phyloP scores from a whole-genome alignment of 2,888 invertebrate species.

The Acheta domesticus region DNA sequence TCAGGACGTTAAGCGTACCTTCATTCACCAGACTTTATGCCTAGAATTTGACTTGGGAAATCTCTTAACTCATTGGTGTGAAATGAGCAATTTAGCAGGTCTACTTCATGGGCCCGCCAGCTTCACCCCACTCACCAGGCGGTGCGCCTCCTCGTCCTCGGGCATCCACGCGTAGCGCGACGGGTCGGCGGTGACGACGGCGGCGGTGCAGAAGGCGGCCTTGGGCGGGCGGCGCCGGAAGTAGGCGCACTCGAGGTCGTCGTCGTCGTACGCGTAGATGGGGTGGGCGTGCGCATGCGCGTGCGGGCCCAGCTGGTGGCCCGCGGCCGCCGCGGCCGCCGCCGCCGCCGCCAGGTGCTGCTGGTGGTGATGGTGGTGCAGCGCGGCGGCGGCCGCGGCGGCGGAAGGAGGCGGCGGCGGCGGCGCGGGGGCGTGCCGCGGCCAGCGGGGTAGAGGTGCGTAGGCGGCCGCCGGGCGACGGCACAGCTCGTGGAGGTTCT shows the following conservation, averaged over 20 bases:
- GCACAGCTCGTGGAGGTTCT: slow-evolving; percentile 66
- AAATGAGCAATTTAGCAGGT: too few species aligned
- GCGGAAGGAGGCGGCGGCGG: slow-evolving; percentile 40
- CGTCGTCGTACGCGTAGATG: slow-evolving; percentile 48
- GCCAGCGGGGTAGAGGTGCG: slow-evolving; percentile 76
- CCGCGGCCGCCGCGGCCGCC: slow-evolving; percentile 60
- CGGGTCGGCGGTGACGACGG: slow-evolving; percentile 59
- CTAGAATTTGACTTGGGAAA: too few species aligned
- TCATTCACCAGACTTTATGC: too few species aligned
- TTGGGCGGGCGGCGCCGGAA: slow-evolving; percentile 70
- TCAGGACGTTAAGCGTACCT: too few species aligned
- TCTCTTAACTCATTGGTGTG: too few species aligned
- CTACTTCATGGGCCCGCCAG: too few species aligned
- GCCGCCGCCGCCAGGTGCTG: slow-evolving; percentile 40
- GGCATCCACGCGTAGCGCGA: slow-evolving; percentile 75
- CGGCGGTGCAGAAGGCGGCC: slow-evolving; percentile 57
- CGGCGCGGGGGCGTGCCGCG: slow-evolving; percentile 48
- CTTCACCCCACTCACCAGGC: slow-evolving; percentile 54
- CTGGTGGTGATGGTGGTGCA: slow-evolving; percentile 58
- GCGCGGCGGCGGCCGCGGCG: slow-evolving; percentile 56
- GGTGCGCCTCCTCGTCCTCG: slow-evolving; percentile 68
- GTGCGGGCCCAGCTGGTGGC: slow-evolving; percentile 53
- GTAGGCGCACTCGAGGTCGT: slow-evolving; percentile 75
- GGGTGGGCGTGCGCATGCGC: background rate
- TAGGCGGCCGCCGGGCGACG: slow-evolving; percentile 60